Evolutionary conservation across 2,113 vertebrate genomes (phyloP).

Genomic region (Pleuronectes platessa): DNA sequence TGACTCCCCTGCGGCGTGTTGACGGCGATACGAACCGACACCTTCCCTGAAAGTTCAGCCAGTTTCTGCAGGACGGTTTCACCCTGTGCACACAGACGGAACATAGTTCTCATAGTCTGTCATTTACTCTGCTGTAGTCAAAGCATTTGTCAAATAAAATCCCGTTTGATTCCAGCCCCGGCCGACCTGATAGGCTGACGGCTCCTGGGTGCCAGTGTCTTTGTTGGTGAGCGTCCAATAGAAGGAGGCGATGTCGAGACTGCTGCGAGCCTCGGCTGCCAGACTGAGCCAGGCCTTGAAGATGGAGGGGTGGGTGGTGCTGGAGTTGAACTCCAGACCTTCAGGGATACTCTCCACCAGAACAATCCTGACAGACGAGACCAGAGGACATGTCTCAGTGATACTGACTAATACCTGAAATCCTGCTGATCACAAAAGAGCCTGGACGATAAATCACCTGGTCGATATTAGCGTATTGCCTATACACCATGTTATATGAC

Average conservation of each 20-base stretch:
- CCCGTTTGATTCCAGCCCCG: neutral
- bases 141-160: neutral
- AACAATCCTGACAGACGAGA: conserved; percentile 75
- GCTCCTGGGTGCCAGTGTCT: conserved; percentile 86
- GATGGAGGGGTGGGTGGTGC: conserved; percentile 79
- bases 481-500: too few species aligned
- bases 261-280: conserved; percentile 79
- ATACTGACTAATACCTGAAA: neutral
- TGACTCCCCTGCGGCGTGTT: conserved; percentile 67
- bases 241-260: conserved; percentile 93
- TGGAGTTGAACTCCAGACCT: conserved; percentile 85
- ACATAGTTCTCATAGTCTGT: neutral
- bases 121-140: neutral
- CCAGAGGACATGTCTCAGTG: neutral
- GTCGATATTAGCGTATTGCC: too few species aligned
- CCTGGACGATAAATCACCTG: too few species aligned
- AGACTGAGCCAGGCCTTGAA: conserved; percentile 86
- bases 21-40: conserved; percentile 85
- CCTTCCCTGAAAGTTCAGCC: conserved; percentile 71
- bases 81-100: conserved; percentile 74
- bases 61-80: conserved; percentile 85
- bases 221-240: conserved; percentile 92
- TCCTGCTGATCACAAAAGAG: neutral
- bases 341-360: conserved; percentile 93
- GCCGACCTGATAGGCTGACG: conserved; percentile 85